A percentile compares a stretch with the other conserved stretches of the same genome.
These are phyloP conservation scores for Polylopha cassiicola DNA, from an alignment of 2,888 invertebrate species.

Conservation along the genomic window DNA sequence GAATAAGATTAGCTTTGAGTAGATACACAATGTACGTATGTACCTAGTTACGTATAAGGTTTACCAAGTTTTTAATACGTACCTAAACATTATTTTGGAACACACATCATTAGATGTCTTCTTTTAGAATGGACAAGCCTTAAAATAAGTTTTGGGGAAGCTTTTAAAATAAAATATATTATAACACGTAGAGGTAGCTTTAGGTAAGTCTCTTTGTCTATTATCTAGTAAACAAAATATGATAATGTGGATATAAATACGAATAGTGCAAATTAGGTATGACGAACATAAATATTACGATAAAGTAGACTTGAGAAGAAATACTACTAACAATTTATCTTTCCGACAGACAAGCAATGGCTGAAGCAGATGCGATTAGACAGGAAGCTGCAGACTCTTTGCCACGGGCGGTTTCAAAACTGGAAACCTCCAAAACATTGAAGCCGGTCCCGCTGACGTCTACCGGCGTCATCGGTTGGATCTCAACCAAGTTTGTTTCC, in stretches of 20 bases:
- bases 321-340: not conserved
- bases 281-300: not conserved
- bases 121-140: no score
- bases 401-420: slow-evolving; percentile 35
- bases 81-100: no score
- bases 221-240: not conserved
- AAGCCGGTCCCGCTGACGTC: slow-evolving; percentile 65
- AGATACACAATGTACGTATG: slow-evolving; percentile 6
- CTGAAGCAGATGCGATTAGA: slow-evolving; percentile 44
- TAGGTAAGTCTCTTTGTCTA: not conserved
- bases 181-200: not conserved
- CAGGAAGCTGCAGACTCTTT: slow-evolving; percentile 40
- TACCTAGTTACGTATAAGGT: slow-evolving; percentile 5
- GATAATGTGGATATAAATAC: not conserved
- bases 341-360: slow-evolving; percentile 42
- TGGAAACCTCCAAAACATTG: slow-evolving; percentile 41
- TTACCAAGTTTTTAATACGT: slow-evolving; percentile 11
- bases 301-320: no score
- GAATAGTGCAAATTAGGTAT: not conserved
- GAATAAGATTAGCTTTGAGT: slow-evolving; percentile 17
- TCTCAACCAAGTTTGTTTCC: slow-evolving; percentile 47
- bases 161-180: not conserved
- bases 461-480: slow-evolving; percentile 61
- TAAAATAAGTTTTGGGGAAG: no score
- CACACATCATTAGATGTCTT: no score